phyloP scores from a whole-genome alignment of 2,888 invertebrate species.

The Trilocha varians region DNA sequence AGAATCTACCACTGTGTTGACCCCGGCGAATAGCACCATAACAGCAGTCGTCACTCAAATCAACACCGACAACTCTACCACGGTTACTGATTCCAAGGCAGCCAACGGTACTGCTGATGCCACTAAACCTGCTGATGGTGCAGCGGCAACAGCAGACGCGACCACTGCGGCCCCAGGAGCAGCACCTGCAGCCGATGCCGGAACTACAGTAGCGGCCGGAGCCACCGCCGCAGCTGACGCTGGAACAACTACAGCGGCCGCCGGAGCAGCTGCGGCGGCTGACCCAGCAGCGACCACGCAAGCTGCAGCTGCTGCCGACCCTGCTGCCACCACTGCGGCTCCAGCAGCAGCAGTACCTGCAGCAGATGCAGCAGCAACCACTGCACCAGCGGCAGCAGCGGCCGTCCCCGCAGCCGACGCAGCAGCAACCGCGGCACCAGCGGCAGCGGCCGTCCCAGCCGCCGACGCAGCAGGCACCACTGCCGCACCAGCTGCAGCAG shows the following conservation, averaged over 20 bases:
- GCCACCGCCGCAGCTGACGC: no score
- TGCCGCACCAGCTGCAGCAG: slow-evolving; percentile 16
- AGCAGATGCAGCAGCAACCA: no score
- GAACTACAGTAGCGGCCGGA: slow-evolving; percentile 25
- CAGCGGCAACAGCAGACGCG: slow-evolving; percentile 25
- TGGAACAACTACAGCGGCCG: no score
- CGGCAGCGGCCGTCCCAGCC: slow-evolving; percentile 12
- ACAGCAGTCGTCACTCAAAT: no score
- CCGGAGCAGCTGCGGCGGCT: no score
- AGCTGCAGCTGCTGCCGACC: no score
- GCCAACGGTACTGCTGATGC: no score
- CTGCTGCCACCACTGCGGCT: slow-evolving; percentile 33
- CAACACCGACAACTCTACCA: no score
- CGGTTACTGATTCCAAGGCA: no score
- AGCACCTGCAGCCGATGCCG: slow-evolving; percentile 29
- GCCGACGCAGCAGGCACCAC: slow-evolving; percentile 16
- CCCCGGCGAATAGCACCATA: no score
- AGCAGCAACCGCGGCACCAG: slow-evolving; percentile 17
- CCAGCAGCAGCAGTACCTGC: slow-evolving; percentile 25
- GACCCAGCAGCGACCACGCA: no score
- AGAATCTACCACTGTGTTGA: no score
- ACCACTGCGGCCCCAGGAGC: slow-evolving; percentile 25
- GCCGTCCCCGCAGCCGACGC: slow-evolving; percentile 21
- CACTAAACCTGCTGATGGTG: slow-evolving; percentile 29
- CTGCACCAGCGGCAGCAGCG: slow-evolving; percentile 17